These are phyloP conservation scores for Hydropsyche betteni DNA, from an alignment of 2,888 invertebrate genomes.

Conservation along the genomic window DNA sequence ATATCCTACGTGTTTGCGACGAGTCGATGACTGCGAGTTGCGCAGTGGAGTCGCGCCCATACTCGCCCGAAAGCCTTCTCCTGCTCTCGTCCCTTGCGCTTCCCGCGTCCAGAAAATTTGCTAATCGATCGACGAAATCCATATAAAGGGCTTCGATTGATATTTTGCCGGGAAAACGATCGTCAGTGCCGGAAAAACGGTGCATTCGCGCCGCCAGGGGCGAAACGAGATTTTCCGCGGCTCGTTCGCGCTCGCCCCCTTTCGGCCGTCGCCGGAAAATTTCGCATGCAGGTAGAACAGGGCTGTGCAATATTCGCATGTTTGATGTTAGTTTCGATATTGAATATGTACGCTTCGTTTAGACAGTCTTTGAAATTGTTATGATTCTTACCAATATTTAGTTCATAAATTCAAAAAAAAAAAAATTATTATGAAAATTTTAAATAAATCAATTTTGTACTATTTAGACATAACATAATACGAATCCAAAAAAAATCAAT, in stretches of 20 bases:
- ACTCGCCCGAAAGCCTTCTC: constrained; percentile 20
- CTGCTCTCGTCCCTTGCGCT: background rate
- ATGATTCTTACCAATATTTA: too few species aligned
- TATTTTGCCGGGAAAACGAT: background rate
- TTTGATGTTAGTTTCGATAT: too few species aligned
- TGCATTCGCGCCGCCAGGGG: background rate
- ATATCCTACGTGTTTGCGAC: constrained; percentile 29
- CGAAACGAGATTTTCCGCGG: background rate
- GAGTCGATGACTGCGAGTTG: constrained; percentile 49
- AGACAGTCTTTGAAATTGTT: too few species aligned
- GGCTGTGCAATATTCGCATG: background rate
- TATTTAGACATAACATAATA: too few species aligned
- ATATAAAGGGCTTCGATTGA: background rate
- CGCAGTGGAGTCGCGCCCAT: constrained; percentile 38
- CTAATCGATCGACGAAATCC: background rate
- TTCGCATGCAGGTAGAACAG: constrained; percentile 23
- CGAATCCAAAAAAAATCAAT: too few species aligned
- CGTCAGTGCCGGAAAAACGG: background rate
- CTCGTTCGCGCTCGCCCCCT: constrained; percentile 11
- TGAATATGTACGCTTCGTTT: too few species aligned
- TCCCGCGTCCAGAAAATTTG: background rate
- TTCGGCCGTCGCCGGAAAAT: constrained; percentile 34
- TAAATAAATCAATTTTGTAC: too few species aligned
- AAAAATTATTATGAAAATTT: too few species aligned
- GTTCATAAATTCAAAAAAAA: too few species aligned